Evolutionary conservation across 92 coral and sea anemone genomes (phyloP).

Genomic region (Galaxea fascicularis): DNA sequence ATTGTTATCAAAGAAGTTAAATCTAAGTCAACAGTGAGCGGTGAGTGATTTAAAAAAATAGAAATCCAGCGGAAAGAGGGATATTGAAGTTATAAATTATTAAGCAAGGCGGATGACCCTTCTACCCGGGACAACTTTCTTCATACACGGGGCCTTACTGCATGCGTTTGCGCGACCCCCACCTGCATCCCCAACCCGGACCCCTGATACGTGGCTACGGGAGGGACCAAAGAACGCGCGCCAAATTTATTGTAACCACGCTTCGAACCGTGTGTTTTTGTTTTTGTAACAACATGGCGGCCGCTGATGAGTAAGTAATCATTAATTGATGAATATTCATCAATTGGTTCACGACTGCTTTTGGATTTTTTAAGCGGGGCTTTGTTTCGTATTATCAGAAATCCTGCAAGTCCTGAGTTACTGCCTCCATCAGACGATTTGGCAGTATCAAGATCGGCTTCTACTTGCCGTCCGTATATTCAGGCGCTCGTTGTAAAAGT

Average conservation of each 20-base stretch:
- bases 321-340: constrained; percentile 37
- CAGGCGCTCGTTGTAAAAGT: constrained; percentile 16
- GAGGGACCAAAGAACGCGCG: neutral
- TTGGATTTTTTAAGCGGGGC: neutral
- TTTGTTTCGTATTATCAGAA: neutral
- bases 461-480: neutral
- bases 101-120: too few relatives aligned
- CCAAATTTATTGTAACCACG: constrained; percentile 10
- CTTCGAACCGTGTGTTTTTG: neutral
- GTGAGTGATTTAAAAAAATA: too few relatives aligned
- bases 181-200: too few relatives aligned
- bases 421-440: neutral
- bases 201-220: too few relatives aligned
- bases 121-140: too few relatives aligned
- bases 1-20: too few relatives aligned
- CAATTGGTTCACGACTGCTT: neutral
- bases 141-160: too few relatives aligned
- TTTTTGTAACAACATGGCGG: neutral
- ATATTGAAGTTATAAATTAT: too few relatives aligned
- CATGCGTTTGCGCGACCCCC: too few relatives aligned
- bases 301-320: neutral
- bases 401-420: neutral
- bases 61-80: too few relatives aligned
- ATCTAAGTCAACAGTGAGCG: too few relatives aligned
- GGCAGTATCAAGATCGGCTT: too few relatives aligned